Evolutionary conservation across 2,888 invertebrate species (phyloP).

Genomic region (Coelogynopora nodosa): DNA sequence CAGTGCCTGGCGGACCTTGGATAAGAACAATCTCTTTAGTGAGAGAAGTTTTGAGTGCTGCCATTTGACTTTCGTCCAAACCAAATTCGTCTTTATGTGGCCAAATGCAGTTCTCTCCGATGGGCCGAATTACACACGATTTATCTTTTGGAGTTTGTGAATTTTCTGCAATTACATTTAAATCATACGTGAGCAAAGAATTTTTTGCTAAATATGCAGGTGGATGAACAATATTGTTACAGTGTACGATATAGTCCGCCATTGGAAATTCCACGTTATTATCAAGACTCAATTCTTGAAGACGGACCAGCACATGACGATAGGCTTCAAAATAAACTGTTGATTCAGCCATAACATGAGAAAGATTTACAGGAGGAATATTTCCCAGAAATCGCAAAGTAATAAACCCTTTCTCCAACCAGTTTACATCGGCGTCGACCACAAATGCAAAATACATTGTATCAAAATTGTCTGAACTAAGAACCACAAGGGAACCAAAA

Average conservation of each 20-base stretch:
- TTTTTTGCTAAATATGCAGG: slow-evolving; percentile 34
- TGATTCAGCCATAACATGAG: slow-evolving; percentile 69
- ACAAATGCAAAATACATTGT: slow-evolving; percentile 71
- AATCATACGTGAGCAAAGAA: neutral
- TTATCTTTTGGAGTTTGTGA: neutral
- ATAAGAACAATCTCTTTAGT: slow-evolving; percentile 34
- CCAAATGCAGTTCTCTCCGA: too few species aligned
- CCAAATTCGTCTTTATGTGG: neutral
- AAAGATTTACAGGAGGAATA: neutral
- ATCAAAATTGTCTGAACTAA: slow-evolving; percentile 70
- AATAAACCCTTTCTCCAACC: slow-evolving; percentile 27
- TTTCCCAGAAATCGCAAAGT: slow-evolving; percentile 3
- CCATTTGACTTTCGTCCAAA: slow-evolving; percentile 10
- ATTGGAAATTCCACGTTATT: neutral
- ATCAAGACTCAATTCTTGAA: neutral
- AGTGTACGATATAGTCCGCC: slow-evolving; percentile 6
- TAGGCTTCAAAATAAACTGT: slow-evolving; percentile 79
- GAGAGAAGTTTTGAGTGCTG: slow-evolving; percentile 1
- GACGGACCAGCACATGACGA: slow-evolving; percentile 65
- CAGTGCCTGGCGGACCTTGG: slow-evolving; percentile 76
- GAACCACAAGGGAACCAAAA: slow-evolving; percentile 71
- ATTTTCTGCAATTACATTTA: neutral
- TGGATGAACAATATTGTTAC: neutral
- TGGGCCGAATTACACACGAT: too few species aligned
- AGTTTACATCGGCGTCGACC: slow-evolving; percentile 58